Evolutionary conservation across 2,113 vertebrate genomes (phyloP), one percentile per base, ranked within the genome.

Genomic region (Thalassoma bifasciatum): DNA sequence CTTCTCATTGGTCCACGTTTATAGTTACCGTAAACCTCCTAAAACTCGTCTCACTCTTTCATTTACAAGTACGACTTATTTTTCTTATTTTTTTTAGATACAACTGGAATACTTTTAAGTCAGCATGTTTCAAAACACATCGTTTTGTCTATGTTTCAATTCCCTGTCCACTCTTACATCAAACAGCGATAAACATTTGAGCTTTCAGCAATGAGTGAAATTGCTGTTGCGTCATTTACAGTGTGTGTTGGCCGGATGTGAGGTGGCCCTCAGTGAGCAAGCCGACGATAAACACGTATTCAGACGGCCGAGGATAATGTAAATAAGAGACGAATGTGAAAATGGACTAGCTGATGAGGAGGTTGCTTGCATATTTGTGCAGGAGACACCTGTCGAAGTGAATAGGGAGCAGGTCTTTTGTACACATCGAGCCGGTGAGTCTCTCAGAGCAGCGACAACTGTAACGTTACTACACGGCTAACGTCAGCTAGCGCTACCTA

Each of bases 211-310:
- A 10, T 23, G 37, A 4, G 2, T 21, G 10, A 44, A 61, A 57
- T 49, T 46, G 10, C 14, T 46, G 3, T 52, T 85, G 75, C 85
- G 78, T 54, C 0, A 26, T 37, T 22, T 88, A 72, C 81, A 79
- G 11, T 23, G 56, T 11, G 11, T 23, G 56, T 11, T 8, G 67
- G 59, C 90, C 94, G 94, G 94, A 95, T 86, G 75, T 95, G 94
- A 95, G 81, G 93, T 95, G 93, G 93, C 93, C 77, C 47, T 75
- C 47, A 26, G 46, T 49, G 82, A 93, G 77, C 92, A 89, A 94
- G 91, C 92, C 92, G 88, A 92, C 93, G 91, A 95, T 93, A 94
- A 94, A 95, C 93, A 95, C 93, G 92, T 94, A 93, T 83, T 74
- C 88, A 52, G 86, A 74, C 62, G 36, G 85, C 52, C 57, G 57